Percentiles rank a stretch among this genome's conserved stretches.
These are phyloP conservation scores for Orchesella flavescens DNA, from an alignment of 2,888 invertebrate species.

Conservation along the genomic window DNA sequence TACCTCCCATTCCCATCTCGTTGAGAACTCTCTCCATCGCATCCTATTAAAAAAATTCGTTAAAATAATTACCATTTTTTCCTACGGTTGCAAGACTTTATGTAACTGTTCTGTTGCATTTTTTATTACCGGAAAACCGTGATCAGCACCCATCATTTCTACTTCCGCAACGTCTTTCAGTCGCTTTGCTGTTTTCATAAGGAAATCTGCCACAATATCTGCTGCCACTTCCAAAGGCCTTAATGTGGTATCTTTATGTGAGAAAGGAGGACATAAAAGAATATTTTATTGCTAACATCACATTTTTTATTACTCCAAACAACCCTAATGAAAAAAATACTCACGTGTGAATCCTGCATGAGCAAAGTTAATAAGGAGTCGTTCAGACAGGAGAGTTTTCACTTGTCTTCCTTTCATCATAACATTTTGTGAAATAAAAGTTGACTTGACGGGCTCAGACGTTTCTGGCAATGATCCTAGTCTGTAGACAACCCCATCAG, in stretches of 20 bases:
- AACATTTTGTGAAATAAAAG: constrained; percentile 31
- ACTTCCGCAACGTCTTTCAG: constrained; percentile 63
- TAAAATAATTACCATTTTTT: no score
- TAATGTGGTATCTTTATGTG: constrained; percentile 59
- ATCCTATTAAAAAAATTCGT: constrained; percentile 76
- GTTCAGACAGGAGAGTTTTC: constrained; percentile 60
- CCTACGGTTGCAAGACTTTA: no score
- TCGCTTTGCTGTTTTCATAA: constrained; percentile 48
- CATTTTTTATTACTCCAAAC: no score
- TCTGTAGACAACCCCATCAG: constrained; percentile 54
- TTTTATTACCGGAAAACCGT: constrained; percentile 76
- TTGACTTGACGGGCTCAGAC: constrained; percentile 14
- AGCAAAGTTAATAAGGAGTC: constrained; percentile 60
- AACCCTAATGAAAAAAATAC: background rate
- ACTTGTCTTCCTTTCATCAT: constrained; percentile 49
- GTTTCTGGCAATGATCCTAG: constrained; percentile 50
- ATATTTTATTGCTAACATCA: no score
- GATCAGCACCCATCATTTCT: constrained; percentile 63
- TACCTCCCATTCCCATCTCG: constrained; percentile 79
- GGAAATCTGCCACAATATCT: constrained; percentile 57
- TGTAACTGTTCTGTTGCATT: no score
- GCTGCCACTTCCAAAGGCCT: constrained; percentile 61
- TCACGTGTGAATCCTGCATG: constrained; percentile 68
- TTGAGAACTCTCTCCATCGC: constrained; percentile 78
- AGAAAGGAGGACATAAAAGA: background rate